Base-by-base conservation (phyloP, 2,113 vertebrate species). In the Ptychochromis oligacanthus region DNA sequence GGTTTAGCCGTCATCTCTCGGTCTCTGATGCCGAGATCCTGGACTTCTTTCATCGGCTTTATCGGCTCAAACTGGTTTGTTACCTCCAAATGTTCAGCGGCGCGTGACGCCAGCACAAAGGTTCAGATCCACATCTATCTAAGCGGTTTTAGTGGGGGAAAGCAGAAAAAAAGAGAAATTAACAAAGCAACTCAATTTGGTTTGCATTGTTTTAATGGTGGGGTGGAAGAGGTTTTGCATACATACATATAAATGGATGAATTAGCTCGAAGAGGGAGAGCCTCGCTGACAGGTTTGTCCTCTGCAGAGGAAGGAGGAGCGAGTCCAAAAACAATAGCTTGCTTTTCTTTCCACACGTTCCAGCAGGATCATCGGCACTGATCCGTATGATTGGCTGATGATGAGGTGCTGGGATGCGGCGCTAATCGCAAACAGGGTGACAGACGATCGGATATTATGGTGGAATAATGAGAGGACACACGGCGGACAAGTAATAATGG, bases 191-290 rank as follows among this genome's bases (percentile, higher is more conserved):
- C 79, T 90, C 79, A 57, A 52, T 87, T 89, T 90, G 70, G 92
- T 93, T 90, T 89, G 89, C 88, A 88, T 90, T 92, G 89, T 92
- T 93, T 91, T 85, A 91, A 88, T 87, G 55, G 57, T 61, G 70
- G 40, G 49, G 57, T 31, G 74, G 81, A 86, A 74, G 61, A 55
- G 83, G 89, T 86, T 94, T 93, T 95, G 93, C 91, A 95, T 94
- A 84, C 59, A 94, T 94, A 91, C 82, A 94, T 94, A 93, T 93
- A 94, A 94, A 95, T 95, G 88, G 85, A 83, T 67, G 88, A 94
- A 93, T 93, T 93, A 93, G 85, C 65, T 82, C 28, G 75, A 76
- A 78, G 82, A 91, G 80, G 54, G 81, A 77, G 59, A 84, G 74
- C 52, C 28, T 86, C 89, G 46, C 49, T 61, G 75, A 67, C 84